Percentiles rank a stretch among this genome's conserved stretches.
phyloP scores from a whole-genome alignment of 2,888 invertebrate species.

The Aleiodes testaceus region DNA sequence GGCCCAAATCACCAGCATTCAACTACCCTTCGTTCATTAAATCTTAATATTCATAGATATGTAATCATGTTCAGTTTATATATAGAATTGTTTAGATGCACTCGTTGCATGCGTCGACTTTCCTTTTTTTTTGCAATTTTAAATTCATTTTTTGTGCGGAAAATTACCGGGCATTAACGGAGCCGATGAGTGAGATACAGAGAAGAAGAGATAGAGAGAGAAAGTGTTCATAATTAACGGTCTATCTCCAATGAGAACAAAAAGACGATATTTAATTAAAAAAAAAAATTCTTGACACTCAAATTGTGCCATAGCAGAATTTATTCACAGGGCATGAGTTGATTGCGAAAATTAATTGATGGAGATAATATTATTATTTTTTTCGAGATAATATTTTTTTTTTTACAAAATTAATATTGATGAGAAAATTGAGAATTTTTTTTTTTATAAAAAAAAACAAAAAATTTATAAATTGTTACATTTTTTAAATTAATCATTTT shows the following conservation, averaged over 20 bases:
- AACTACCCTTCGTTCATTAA: conserved; percentile 13
- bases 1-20: neutral
- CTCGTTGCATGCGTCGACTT: conserved; percentile 62
- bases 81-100: conserved; percentile 61
- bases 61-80: conserved; percentile 31
- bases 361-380: neutral
- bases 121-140: no score
- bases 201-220: conserved; percentile 11
- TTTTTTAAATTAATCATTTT: no score
- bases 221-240: conserved; percentile 14
- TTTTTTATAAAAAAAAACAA: no score
- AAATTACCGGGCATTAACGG: conserved; percentile 37
- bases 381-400: no score
- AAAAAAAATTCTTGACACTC: conserved; percentile 4
- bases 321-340: neutral
- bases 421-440: no score
- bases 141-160: conserved; percentile 48
- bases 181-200: conserved; percentile 28
- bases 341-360: neutral
- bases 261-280: neutral
- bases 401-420: no score
- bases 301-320: conserved; percentile 18
- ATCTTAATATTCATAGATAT: conserved; percentile 40
- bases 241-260: conserved; percentile 10
- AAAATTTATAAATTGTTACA: no score